Evolutionary conservation across 2,113 vertebrate species (phyloP), one percentile per base, ranked within the genome.

Genomic region (Pleuronectes platessa): DNA sequence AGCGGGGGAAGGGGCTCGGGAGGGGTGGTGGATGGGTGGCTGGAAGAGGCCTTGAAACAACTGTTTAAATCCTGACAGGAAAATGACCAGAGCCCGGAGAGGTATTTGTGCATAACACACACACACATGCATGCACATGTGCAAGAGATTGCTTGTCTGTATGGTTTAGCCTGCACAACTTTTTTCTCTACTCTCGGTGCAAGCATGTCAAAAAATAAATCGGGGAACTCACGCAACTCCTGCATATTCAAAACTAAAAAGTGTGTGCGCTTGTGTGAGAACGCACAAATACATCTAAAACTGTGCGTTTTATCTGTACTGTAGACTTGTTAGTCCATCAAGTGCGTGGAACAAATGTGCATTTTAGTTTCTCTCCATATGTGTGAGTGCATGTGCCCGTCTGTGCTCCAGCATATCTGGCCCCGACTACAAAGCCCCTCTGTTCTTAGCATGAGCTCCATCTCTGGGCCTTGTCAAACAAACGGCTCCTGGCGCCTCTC

Each of bases 401-500:
- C 40, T 87, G 80, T 82, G 78, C 81, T 82, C 82, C 82, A 74
- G 85, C 65, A 17, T 90, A 78, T 86, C 91, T 93, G 92, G 93
- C 90, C 80, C 14, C 1, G 68, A 93, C 92, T 93, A 93, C 91
- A 93, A 94, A 93, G 93, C 79, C 79, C 68, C 85, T 87, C 90
- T 86, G 84, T 90, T 91, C 89, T 90, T 92, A 92, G 87, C 87
- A 85, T 88, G 86, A 92, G 92, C 88, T 88, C 88, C 91, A 85
- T 90, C 90, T 87, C 86, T 86, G 87, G 89, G 91, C 85, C 85
- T 92, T 88, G 90, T 92, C 87, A 90, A 89, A 91, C 90, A 91
- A 90, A 91, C 76, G 74, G 79, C 83, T 92, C 83, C 87, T 89
- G 90, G 92, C 82, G 77, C 71, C 70, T 49, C 81, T 84, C 88